Evolutionary conservation across 1,140 invertebrate genomes (phyloP).

Genomic region (Bombyx mandarina): DNA sequence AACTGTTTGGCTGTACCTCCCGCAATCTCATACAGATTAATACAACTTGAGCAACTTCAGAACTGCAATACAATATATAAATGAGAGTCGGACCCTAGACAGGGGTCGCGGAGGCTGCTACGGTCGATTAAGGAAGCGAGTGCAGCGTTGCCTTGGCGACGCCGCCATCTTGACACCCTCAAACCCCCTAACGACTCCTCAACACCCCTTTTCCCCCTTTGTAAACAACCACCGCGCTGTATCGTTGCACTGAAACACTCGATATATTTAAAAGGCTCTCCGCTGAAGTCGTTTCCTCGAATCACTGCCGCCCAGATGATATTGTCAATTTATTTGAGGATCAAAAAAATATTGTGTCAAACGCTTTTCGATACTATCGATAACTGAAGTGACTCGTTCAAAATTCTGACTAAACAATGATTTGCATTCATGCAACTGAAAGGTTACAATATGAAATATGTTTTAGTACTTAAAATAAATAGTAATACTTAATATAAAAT

Average conservation of each 20-base stretch:
- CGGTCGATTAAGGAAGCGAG: constrained; percentile 68
- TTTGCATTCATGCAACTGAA: too few species aligned
- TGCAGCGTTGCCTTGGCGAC: constrained; percentile 64
- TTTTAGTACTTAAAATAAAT: too few species aligned
- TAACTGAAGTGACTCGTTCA: constrained; percentile 3
- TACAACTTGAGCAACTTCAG: constrained; percentile 31
- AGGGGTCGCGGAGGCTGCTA: constrained; percentile 38
- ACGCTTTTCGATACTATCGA: too few species aligned
- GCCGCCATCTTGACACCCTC: constrained; percentile 56
- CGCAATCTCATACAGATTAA: constrained; percentile 5
- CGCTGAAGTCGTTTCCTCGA: constrained; percentile 21
- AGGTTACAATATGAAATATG: too few species aligned
- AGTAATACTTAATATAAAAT: too few species aligned
- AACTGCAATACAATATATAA: constrained; percentile 64
- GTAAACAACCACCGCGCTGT: constrained; percentile 57
- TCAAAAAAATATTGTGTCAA: constrained; percentile 18
- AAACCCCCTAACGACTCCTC: constrained; percentile 9
- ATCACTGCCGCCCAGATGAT: constrained; percentile 28
- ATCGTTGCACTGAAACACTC: constrained; percentile 67
- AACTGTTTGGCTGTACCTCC: too few species aligned
- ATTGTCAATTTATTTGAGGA: constrained; percentile 26
- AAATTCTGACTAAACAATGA: neutral
- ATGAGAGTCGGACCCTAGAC: constrained; percentile 34
- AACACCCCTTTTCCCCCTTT: constrained; percentile 25
- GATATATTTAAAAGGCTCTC: constrained; percentile 59